Percentiles rank a stretch among this genome's conserved stretches.
Evolutionary conservation across 2,113 vertebrate genomes (phyloP).

Genomic region (Myotis davidii): DNA sequence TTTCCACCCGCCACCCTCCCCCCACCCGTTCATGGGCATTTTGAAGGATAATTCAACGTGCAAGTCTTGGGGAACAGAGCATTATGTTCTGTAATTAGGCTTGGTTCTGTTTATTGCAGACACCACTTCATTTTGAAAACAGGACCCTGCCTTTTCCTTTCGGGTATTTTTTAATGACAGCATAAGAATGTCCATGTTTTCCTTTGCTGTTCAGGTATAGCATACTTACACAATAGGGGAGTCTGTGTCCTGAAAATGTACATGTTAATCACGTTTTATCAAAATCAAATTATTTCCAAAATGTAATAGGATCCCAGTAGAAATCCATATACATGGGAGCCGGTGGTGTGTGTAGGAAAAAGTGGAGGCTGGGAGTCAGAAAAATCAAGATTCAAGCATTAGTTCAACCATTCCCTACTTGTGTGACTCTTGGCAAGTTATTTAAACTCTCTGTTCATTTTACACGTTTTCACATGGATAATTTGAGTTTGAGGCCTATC

Average conservation of each 20-base stretch:
- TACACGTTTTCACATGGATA: neutral
- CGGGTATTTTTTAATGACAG: slow-evolving; percentile 58
- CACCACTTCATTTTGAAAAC: slow-evolving; percentile 68
- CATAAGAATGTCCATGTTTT: slow-evolving; percentile 32
- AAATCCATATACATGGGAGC: neutral
- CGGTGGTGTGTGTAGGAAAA: neutral
- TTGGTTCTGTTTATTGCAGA: slow-evolving; percentile 60
- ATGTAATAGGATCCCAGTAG: neutral
- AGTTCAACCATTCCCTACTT: neutral
- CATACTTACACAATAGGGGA: slow-evolving; percentile 7
- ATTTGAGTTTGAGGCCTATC: neutral
- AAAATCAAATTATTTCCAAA: slow-evolving; percentile 51
- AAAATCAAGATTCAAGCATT: neutral
- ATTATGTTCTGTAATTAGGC: neutral
- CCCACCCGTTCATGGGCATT: neutral
- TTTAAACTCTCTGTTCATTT: neutral
- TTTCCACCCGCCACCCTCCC: neutral
- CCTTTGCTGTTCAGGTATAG: slow-evolving; percentile 47
- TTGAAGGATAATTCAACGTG: slow-evolving; percentile 16
- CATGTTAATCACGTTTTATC: slow-evolving; percentile 42
- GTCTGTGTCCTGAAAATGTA: slow-evolving; percentile 44
- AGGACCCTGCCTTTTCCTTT: slow-evolving; percentile 67
- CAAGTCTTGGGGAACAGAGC: neutral
- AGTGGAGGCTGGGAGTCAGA: neutral
- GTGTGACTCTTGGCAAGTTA: neutral